These are phyloP conservation scores for Coenonympha arcania DNA, from an alignment of 2,888 invertebrate genomes.

Conservation along the genomic window DNA sequence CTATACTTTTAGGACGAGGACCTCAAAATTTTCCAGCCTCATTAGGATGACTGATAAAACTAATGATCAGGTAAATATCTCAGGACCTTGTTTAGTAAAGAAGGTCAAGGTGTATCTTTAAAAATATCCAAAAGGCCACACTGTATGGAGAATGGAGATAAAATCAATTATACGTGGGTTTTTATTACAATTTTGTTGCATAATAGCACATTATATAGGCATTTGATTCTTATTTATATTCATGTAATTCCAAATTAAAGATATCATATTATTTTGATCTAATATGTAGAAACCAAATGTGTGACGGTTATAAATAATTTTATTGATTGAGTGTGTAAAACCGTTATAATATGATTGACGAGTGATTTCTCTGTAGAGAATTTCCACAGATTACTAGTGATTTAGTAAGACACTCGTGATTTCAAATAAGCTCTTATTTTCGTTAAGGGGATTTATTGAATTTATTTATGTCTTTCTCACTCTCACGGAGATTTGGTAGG, in stretches of 20 bases:
- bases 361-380: no score
- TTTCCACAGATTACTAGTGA: no score
- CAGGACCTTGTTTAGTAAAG: constrained; percentile 9
- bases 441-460: no score
- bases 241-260: not conserved
- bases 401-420: no score
- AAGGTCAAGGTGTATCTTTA: constrained; percentile 22
- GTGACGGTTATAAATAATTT: no score
- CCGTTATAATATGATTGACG: no score
- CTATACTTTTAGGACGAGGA: not conserved
- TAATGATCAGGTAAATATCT: not conserved
- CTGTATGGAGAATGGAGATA: not conserved
- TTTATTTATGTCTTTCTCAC: no score
- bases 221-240: not conserved
- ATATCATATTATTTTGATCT: not conserved
- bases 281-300: no score
- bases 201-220: not conserved
- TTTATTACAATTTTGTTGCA: constrained; percentile 6
- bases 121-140: constrained; percentile 15
- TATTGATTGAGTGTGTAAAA: no score
- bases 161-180: constrained; percentile 7
- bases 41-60: not conserved
- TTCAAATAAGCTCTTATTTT: no score
- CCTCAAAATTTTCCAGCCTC: not conserved
- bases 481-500: no score